Percentiles rank a stretch among this genome's conserved stretches.
phyloP scores from a whole-genome alignment of 2,797 vertebrate genomes.

The Alauda arvensis region DNA sequence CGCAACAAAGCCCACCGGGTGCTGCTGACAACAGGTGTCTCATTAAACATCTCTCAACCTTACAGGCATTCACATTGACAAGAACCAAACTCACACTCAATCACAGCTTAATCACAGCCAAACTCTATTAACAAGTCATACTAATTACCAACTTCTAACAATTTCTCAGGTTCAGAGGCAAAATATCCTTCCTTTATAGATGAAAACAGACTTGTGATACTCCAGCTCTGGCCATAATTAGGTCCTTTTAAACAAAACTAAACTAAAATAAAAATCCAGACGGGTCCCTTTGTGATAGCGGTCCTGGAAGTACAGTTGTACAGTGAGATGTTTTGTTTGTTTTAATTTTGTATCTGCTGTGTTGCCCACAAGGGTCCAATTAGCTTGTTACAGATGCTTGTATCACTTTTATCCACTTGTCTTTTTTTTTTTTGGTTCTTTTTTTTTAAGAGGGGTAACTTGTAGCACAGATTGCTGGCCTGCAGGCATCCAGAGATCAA shows the following conservation, averaged over 20 bases:
- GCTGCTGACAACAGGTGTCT: conserved; percentile 72
- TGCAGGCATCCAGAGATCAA: conserved; percentile 74
- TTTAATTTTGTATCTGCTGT: conserved; percentile 83
- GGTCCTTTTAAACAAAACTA: conserved; percentile 71
- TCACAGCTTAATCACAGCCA: conserved; percentile 77
- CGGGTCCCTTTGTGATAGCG: conserved; percentile 66
- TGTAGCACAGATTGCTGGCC: conserved; percentile 83
- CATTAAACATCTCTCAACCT: conserved; percentile 73
- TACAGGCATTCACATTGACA: conserved; percentile 67
- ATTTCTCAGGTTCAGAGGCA: conserved; percentile 82
- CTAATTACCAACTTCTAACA: conserved; percentile 92
- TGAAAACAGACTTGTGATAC: conserved; percentile 73
- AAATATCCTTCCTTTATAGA: conserved; percentile 81
- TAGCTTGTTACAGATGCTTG: conserved; percentile 87
- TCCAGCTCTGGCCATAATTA: conserved; percentile 79
- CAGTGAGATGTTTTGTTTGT: conserved; percentile 83
- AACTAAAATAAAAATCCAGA: conserved; percentile 35
- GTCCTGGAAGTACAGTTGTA: conserved; percentile 80
- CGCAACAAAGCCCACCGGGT: conserved; percentile 49
- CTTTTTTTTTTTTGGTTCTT: not conserved
- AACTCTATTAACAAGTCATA: conserved; percentile 87
- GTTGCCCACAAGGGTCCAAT: conserved; percentile 92
- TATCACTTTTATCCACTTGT: conserved; percentile 72
- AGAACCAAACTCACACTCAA: conserved; percentile 68
- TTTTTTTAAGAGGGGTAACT: conserved; percentile 59